A percentile compares a stretch with the other conserved stretches of the same genome.
Evolutionary conservation across 2,888 invertebrate species (phyloP).

Genomic region (Argynnis bischoffii): DNA sequence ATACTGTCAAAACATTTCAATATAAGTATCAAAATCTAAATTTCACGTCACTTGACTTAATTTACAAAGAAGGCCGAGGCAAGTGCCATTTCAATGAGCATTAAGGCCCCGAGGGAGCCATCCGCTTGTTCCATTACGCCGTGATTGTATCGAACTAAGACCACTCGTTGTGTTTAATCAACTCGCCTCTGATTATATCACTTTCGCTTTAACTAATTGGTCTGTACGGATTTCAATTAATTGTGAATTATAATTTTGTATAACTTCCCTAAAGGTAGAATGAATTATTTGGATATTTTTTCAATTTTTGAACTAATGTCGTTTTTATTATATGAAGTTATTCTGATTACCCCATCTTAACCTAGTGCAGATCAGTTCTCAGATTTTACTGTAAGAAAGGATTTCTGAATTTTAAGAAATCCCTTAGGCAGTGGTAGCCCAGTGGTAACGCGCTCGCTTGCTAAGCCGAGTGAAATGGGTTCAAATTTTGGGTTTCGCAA

Average conservation of each 20-base stretch:
- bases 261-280: background rate
- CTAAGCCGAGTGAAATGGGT: too few species aligned
- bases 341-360: too few species aligned
- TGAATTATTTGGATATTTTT: too few species aligned
- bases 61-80: constrained; percentile 17
- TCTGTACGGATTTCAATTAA: background rate
- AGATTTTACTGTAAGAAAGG: too few species aligned
- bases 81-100: constrained; percentile 21
- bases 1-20: too few species aligned
- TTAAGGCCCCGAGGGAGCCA: constrained; percentile 32
- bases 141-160: constrained; percentile 34
- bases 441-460: too few species aligned
- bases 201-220: background rate
- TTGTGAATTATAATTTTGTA: background rate
- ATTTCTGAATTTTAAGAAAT: too few species aligned
- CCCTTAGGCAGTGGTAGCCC: too few species aligned
- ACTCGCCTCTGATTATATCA: constrained; percentile 11
- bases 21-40: background rate
- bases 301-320: too few species aligned
- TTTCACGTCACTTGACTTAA: constrained; percentile 11
- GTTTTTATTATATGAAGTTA: too few species aligned
- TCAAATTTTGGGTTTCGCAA: too few species aligned
- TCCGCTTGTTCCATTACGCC: constrained; percentile 36
- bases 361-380: too few species aligned
- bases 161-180: constrained; percentile 22